Conservation (phyloP, 2,888 invertebrate genomes). For the Himalopsyche anomala region DNA sequence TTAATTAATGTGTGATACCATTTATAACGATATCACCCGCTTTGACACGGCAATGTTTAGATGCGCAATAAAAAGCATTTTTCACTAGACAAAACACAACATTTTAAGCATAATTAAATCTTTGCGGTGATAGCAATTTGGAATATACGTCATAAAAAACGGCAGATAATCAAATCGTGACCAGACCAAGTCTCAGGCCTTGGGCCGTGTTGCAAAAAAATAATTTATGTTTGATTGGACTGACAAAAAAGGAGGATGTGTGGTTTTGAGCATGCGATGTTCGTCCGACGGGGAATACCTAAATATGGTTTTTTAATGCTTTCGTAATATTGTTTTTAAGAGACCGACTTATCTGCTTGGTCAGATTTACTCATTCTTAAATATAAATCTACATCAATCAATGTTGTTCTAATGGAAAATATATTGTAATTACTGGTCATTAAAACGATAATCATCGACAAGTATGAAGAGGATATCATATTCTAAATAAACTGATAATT, state of each 20-base stretch:
- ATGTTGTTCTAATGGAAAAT: no score
- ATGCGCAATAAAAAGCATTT: background rate
- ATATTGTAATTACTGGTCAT: no score
- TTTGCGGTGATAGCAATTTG: background rate
- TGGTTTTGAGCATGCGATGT: background rate
- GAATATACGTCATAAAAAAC: constrained; percentile 4
- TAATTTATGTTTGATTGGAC: constrained; percentile 22
- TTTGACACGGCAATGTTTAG: background rate
- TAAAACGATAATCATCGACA: no score
- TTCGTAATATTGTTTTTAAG: background rate
- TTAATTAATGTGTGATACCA: no score
- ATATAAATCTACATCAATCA: no score
- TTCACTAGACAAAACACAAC: background rate
- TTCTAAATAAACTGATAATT: no score
- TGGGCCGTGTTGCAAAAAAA: background rate
- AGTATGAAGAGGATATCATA: no score
- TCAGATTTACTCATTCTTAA: no score
- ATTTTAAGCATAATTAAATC: background rate
- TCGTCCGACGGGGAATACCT: background rate
- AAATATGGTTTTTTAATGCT: background rate
- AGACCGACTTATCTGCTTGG: no score
- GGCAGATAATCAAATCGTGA: constrained; percentile 16
- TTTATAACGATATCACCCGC: no score
- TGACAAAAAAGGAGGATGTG: background rate
- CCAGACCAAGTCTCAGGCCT: background rate